Base-by-base conservation (phyloP, 2,797 vertebrate species). In the Tenualosa ilisha region DNA sequence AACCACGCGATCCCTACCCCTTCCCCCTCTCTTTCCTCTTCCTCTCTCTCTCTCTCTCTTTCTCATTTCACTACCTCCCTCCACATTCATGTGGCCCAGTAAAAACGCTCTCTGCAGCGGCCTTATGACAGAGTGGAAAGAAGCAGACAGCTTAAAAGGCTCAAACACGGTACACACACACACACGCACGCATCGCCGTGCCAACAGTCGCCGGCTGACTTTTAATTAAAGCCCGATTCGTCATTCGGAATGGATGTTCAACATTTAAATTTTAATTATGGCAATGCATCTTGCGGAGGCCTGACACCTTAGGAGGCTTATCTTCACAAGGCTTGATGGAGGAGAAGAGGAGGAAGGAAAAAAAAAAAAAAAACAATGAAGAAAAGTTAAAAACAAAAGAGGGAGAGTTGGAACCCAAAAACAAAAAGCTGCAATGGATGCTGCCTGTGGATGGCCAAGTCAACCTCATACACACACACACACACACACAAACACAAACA, bases 181-280 rank as follows among this genome's bases (percentile, higher is more conserved):
- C 84, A 54, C 81, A 49, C 68, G 72, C 85, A 87, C 82, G 84
- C 49, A 84, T 31, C 31, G 31, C 31, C 31, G 31, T 31, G 31
- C 31, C 31, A 31, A 75, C 68, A 75, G 68, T 75, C 68, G 68
- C 81, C 88, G 85, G 84, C 82, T 87, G 53, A 59, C 24, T 87
- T 85, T 83, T 85, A 88, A 91, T 90, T 87, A 87, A 91, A 92
- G 93, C 87, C 22, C 84, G 86, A 89, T 92, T 89, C 81, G 91
- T 91, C 84, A 87, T 89, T 92, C 84, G 59, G 26, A 90, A 92
- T 88, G 63, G 82, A 90, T 87, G 84, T 83, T 89, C 82, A 46
- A 83, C 72, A 89, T 93, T 92, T 91, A 86, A 90, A 93, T 91
- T 89, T 90, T 91, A 92, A 94, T 91, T 89, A 89, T 84, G 86